phyloP scores from a whole-genome alignment of 2,797 vertebrate species.

The Apodemus agrarius region DNA sequence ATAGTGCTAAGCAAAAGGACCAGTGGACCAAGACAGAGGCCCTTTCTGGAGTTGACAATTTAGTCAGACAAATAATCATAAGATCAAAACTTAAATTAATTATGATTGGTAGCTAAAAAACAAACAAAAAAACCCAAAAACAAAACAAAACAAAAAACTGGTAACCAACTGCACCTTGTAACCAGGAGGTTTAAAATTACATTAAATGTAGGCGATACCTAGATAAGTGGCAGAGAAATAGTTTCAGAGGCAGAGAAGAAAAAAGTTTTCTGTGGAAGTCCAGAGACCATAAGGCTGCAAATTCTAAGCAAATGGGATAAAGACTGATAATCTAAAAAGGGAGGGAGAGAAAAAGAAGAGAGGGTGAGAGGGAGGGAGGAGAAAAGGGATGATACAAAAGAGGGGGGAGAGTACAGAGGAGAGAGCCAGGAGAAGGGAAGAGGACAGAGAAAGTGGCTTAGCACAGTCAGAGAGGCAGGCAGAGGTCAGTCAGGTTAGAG shows the following conservation, averaged over 20 bases:
- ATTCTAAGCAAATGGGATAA: not conserved
- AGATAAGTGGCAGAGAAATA: not conserved
- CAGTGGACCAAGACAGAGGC: not conserved
- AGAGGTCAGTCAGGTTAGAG: not conserved
- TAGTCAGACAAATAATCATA: not conserved
- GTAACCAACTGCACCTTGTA: not conserved
- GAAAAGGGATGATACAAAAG: not conserved
- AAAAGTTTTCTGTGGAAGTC: not conserved
- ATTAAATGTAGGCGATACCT: not conserved
- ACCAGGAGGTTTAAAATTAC: not conserved
- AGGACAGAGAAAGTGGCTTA: not conserved
- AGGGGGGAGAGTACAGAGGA: not conserved
- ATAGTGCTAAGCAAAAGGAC: not conserved
- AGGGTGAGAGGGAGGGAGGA: not conserved
- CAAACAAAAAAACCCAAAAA: too few species aligned
- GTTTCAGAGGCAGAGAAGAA: not conserved
- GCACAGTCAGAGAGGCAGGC: not conserved
- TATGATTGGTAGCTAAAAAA: not conserved
- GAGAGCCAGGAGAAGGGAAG: not conserved
- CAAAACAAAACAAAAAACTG: not conserved
- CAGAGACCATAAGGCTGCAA: not conserved
- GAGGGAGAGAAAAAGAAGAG: not conserved
- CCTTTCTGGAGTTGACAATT: not conserved
- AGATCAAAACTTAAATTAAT: constrained; percentile 2
- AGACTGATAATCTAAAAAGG: not conserved